phyloP scores from a whole-genome alignment of 2,888 invertebrate species.

The Carterocephalus palaemon region DNA sequence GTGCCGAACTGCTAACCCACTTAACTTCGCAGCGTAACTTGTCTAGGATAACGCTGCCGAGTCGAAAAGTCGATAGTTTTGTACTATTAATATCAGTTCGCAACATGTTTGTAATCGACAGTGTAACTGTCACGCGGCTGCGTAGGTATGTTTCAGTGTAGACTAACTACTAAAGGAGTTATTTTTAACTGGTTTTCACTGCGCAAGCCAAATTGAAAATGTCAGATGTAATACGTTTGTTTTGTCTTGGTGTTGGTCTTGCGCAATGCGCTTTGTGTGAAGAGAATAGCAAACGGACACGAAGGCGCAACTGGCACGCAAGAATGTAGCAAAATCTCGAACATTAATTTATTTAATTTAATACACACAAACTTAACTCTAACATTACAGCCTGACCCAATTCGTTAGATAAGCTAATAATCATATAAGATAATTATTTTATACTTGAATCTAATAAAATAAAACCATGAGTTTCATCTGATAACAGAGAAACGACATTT shows the following conservation, averaged over 20 bases:
- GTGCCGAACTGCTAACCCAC: constrained; percentile 17
- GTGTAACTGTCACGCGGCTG: constrained; percentile 44
- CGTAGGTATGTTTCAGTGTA: constrained; percentile 41
- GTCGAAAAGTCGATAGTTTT: constrained; percentile 24
- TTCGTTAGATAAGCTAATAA: too few relatives aligned
- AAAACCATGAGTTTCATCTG: too few relatives aligned
- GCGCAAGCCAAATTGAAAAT: constrained; percentile 54
- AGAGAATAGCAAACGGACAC: too few relatives aligned
- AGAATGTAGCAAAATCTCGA: too few relatives aligned
- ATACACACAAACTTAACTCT: too few relatives aligned
- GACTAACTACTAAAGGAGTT: constrained; percentile 41
- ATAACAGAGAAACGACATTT: too few relatives aligned
- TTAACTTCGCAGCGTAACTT: constrained; percentile 30
- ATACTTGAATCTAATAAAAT: too few relatives aligned
- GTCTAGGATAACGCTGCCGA: constrained; percentile 29
- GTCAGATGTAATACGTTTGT: constrained; percentile 40
- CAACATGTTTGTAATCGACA: constrained; percentile 25
- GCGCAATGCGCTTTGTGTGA: constrained; percentile 17
- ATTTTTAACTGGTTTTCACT: constrained; percentile 48
- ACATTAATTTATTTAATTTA: too few relatives aligned
- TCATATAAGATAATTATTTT: too few relatives aligned
- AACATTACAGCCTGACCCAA: too few relatives aligned
- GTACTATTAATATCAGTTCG: background rate
- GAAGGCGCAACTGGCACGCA: too few relatives aligned
- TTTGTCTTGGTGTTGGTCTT: constrained; percentile 19